Evolutionary conservation across 2,888 invertebrate genomes (phyloP).

Genomic region (Eupithecia insigniata): DNA sequence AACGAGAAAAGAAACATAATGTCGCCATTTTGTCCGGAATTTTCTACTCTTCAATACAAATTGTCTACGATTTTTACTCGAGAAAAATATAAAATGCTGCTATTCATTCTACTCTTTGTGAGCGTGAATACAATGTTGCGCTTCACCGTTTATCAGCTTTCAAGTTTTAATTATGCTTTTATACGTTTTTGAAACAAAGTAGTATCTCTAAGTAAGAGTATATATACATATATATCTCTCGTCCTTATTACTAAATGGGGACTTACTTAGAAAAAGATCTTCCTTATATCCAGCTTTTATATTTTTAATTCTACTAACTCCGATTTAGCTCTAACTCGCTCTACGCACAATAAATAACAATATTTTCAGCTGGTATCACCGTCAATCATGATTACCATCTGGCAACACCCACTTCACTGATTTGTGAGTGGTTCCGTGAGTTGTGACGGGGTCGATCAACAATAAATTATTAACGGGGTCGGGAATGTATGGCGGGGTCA

Average conservation of each 20-base stretch:
- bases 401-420: conserved; percentile 44
- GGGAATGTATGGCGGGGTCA: not conserved
- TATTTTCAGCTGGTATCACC: conserved; percentile 7
- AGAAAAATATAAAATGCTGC: conserved; percentile 24
- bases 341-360: not conserved
- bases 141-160: not conserved
- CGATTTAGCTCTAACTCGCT: not conserved
- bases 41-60: conserved; percentile 23
- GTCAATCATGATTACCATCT: conserved; percentile 46
- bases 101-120: conserved; percentile 27
- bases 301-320: not conserved
- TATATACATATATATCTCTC: not conserved
- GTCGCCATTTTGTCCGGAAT: conserved; percentile 7
- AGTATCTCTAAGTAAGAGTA: not conserved
- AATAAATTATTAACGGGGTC: conserved; percentile 7
- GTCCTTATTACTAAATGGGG: not conserved
- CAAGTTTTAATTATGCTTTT: not conserved
- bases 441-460: conserved; percentile 3
- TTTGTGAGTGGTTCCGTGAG: conserved; percentile 9
- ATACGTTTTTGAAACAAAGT: not conserved
- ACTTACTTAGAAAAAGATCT: not conserved
- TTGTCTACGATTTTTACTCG: conserved; percentile 24
- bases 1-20: not conserved
- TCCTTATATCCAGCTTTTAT: not conserved
- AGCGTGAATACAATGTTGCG: conserved; percentile 26